Evolutionary conservation across 1,140 invertebrate species (phyloP), one percentile per base, ranked within the genome.

Genomic region (Paracyclopina nana): DNA sequence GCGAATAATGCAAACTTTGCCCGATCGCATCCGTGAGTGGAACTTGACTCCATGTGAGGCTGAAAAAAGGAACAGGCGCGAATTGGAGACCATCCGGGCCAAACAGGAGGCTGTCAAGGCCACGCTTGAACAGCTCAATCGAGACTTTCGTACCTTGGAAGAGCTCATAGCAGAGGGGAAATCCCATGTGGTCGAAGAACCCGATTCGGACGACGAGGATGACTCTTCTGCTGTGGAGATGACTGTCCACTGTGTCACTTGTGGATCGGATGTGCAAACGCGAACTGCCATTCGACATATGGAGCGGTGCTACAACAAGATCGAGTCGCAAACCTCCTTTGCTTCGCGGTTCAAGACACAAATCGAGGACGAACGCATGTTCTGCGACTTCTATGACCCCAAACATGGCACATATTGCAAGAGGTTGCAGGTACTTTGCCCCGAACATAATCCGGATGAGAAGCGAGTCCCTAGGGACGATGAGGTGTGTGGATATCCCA

Each of bases 401-500:
- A 68, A 73, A 1, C 87, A 82, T 60, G 73, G 77, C 48, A 95
- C 90, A 0, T 99, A 97, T 61, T 98, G 92, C 65, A 98, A 97
- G 66, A 66, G 92, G 43, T 65, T 99, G 12, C 74, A 85, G 56
- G 86, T 97, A 1, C 70, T 98, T 20, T 99, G 94, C 66, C 90
- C 94, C 0, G 94, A 99, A 60, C 94, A 99, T 63, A 86, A 80
- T 53, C 97, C 96, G 68, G 90, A 96, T 61, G 80, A 84, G 0
- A 90, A 92, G n/a, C n/a, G n/a, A 70, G 77, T 92, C 26, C 73
- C 44, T 8, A 6, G 30, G 5, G 50, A 53, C 14, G 20, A 24
- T n/a, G 42, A 52, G 16, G 40, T 53, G 30, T 53, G 40, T 43
- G 52, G 41, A 53, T 49, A 53, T 52, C 42, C 42, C 38, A 14